These are phyloP conservation scores for Triplophysa yarkandensis DNA, from an alignment of 2,797 vertebrate genomes.

Conservation along the genomic window DNA sequence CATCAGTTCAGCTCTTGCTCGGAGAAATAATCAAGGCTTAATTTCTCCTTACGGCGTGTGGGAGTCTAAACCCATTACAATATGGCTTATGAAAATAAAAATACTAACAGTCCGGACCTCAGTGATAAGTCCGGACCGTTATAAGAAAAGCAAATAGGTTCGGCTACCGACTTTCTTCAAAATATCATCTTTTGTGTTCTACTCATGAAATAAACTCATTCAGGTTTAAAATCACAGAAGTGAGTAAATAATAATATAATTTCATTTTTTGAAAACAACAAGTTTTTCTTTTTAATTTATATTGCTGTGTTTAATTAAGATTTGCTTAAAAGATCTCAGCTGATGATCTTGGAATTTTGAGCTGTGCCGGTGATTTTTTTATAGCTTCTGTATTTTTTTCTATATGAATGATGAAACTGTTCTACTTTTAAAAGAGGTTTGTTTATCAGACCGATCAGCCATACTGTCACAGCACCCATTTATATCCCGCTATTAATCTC, in stretches of 20 bases:
- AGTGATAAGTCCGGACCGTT: no score
- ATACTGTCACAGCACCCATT: constrained; percentile 35
- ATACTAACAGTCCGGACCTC: no score
- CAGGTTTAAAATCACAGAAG: no score
- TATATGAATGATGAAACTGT: constrained; percentile 25
- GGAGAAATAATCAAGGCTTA: constrained; percentile 61
- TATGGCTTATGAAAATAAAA: constrained; percentile 45
- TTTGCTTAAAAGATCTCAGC: constrained; percentile 2
- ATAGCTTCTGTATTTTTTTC: constrained; percentile 27
- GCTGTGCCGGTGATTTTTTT: not conserved
- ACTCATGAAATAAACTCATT: no score
- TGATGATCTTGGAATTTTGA: not conserved
- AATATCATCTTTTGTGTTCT: no score
- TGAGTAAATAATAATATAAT: no score
- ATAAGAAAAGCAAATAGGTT: no score
- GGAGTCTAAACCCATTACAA: constrained; percentile 46
- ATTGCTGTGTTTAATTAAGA: not conserved
- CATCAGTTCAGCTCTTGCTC: constrained; percentile 41
- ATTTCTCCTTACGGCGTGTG: constrained; percentile 52
- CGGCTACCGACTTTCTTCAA: no score
- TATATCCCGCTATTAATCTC: constrained; percentile 47
- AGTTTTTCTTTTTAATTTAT: no score
- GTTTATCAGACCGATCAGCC: constrained; percentile 44
- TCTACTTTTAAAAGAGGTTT: constrained; percentile 42
- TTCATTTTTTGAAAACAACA: no score